Evolutionary conservation across 2,113 vertebrate genomes (phyloP).

Genomic region (Probosciger aterrimus): DNA sequence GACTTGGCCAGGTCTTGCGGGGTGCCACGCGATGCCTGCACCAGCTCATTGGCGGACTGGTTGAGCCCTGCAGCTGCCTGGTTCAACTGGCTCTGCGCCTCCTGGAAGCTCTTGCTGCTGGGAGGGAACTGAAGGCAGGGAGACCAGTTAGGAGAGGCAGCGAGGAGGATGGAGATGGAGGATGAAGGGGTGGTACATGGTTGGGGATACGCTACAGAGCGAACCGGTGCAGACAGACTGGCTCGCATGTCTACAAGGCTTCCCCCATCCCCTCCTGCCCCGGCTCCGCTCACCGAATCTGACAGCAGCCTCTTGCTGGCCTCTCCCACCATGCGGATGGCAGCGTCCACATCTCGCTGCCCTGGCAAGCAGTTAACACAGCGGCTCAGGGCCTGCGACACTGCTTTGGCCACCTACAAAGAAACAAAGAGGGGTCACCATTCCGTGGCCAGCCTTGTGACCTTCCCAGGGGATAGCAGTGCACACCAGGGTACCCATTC

Average conservation of each 20-base stretch:
- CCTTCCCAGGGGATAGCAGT: fast-evolving
- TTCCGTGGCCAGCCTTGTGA: not conserved
- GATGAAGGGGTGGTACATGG: not conserved
- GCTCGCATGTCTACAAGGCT: not conserved
- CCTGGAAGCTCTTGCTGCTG: slow-evolving; percentile 93
- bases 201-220: not conserved
- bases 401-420: slow-evolving; percentile 91
- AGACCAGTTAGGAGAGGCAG: not conserved
- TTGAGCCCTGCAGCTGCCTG: slow-evolving; percentile 89
- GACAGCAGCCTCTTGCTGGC: slow-evolving; percentile 92
- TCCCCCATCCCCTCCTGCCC: fast-evolving
- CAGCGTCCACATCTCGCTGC: slow-evolving; percentile 94
- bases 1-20: slow-evolving; percentile 90
- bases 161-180: not conserved
- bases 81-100: slow-evolving; percentile 90
- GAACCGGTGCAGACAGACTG: fast-evolving
- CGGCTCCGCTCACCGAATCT: slow-evolving; percentile 77
- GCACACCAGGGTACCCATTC: not conserved
- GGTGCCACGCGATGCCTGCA: slow-evolving; percentile 91
- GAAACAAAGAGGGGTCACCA: not conserved
- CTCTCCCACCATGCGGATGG: slow-evolving; percentile 90
- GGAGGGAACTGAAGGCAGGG: slow-evolving; percentile 82
- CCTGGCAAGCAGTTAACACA: slow-evolving; percentile 94
- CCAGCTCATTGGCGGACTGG: slow-evolving; percentile 94
- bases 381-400: slow-evolving; percentile 92